phyloP scores from a whole-genome alignment of 2,797 vertebrate genomes.

The Cyclura pinguis region DNA sequence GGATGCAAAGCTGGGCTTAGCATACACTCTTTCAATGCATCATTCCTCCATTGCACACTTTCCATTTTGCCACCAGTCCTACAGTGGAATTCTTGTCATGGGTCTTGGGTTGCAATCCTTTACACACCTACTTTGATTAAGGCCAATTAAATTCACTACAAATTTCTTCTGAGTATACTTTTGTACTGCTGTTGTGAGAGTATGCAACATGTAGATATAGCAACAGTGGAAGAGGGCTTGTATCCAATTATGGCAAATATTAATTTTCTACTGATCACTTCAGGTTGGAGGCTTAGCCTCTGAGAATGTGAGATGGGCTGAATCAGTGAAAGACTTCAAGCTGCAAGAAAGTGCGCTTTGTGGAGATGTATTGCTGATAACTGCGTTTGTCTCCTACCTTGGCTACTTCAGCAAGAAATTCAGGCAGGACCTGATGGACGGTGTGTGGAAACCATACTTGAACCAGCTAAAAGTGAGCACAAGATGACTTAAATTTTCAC shows the following conservation, averaged over 20 bases:
- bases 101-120: neutral
- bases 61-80: neutral
- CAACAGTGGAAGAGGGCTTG: neutral
- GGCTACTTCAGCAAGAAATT: constrained; percentile 95
- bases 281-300: constrained; percentile 93
- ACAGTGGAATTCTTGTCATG: neutral
- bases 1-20: neutral
- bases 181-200: neutral
- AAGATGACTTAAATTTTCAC: neutral
- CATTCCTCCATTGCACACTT: neutral
- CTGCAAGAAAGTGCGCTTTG: constrained; percentile 89
- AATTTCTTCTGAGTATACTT: neutral
- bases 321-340: constrained; percentile 86
- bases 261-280: constrained; percentile 29
- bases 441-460: constrained; percentile 90
- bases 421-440: constrained; percentile 89
- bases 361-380: constrained; percentile 91
- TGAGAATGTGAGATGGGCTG: constrained; percentile 94
- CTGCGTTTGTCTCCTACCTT: constrained; percentile 94
- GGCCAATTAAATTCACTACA: neutral
- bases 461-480: constrained; percentile 85
- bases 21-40: neutral
- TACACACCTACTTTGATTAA: neutral
- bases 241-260: neutral
- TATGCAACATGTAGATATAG: neutral